Evolutionary conservation across 1,140 invertebrate species (phyloP).

Genomic region (Drosophila suzukii): DNA sequence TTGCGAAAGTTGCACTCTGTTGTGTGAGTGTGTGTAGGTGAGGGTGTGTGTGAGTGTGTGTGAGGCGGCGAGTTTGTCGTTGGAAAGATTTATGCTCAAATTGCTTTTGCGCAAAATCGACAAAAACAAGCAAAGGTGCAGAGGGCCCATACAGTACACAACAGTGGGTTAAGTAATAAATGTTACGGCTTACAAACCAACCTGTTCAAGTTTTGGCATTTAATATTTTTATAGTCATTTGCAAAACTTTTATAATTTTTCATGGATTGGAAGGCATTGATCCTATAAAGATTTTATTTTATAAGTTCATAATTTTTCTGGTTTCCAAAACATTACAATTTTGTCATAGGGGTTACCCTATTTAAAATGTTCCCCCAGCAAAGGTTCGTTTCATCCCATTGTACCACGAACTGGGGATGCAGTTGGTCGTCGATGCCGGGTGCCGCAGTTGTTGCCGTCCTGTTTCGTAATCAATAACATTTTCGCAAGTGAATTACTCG

Average conservation of each 20-base stretch:
- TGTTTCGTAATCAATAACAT: slow-evolving; percentile 81
- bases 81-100: slow-evolving; percentile 77
- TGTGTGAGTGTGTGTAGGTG: slow-evolving; percentile 1
- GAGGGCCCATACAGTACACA: neutral
- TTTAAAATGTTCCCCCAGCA: too few species aligned
- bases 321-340: too few species aligned
- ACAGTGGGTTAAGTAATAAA: slow-evolving; percentile 40
- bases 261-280: too few species aligned
- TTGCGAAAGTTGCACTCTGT: slow-evolving; percentile 49
- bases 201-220: too few species aligned
- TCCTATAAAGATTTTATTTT: too few species aligned
- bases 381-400: slow-evolving; percentile 35
- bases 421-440: slow-evolving; percentile 29
- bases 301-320: too few species aligned
- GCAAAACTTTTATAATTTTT: too few species aligned
- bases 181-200: too few species aligned
- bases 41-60: slow-evolving; percentile 30
- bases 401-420: slow-evolving; percentile 34
- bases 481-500: slow-evolving; percentile 82
- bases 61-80: slow-evolving; percentile 69
- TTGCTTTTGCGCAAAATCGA: slow-evolving; percentile 81
- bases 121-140: slow-evolving; percentile 52
- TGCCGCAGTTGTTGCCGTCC: slow-evolving; percentile 58
- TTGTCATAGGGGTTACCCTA: too few species aligned
- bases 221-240: too few species aligned